Base-by-base conservation (phyloP, 2,797 vertebrate genomes). In the Aythya fuligula region DNA sequence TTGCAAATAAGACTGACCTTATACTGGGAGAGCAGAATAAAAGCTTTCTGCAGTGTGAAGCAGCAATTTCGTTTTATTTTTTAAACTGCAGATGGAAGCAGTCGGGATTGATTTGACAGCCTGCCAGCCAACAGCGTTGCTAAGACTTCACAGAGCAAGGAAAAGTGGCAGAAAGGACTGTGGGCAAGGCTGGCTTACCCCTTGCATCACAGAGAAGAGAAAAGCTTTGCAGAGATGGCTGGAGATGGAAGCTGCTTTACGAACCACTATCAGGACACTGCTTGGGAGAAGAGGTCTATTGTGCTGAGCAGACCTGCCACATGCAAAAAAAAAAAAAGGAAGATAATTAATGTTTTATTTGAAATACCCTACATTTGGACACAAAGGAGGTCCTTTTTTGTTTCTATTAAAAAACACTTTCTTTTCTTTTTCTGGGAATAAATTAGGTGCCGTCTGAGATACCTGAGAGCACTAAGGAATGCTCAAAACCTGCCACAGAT, bases 1-100 rank as follows among this genome's bases (percentile, higher is more conserved):
- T 34, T 89, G 38, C 65, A 90, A 89, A n/a, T 62, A 93, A 57
- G 53, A 51, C 74, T 85, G 83, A 93, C 89, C 85, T 91, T 93
- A 90, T 28, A 64, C 30, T 91, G 49, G 57, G 45, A 90, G 41
- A 90, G 74, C 32, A 90, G 67, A 93, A 64, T 85, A 90, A 95
- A 86, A 89, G 71, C 54, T 80, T 77, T 91, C 71, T 94, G 49
- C 70, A 61, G 53, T 51, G 49, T 60, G 45, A 93, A 85, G 41
- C 43, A 41, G 53, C 56, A 66, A 87, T 76, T 94, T 87, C 4
- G 60, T 67, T 89, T 87, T 70, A 71, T 58, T 93, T 92, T 90
- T 92, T 38, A 76, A 93, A 70, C 9, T 2, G 2, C 77, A 87
- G 91, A 94, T 75, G 57, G 51, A 94, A 85, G 87, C n/a, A 93